phyloP scores from a whole-genome alignment of 2,888 invertebrate genomes.

The Drosophila paranaensis region DNA sequence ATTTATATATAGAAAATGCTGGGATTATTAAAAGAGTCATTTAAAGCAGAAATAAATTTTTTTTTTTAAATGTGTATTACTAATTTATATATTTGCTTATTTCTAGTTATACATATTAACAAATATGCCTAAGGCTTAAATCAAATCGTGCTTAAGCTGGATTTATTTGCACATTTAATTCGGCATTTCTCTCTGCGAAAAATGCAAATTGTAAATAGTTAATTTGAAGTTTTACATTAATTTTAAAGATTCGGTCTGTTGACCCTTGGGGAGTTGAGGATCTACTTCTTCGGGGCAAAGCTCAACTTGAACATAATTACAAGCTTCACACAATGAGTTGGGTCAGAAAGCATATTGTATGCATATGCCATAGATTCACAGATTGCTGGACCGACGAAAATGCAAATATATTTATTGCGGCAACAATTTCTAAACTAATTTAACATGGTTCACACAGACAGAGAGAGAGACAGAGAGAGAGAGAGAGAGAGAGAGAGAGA shows the following conservation, averaged over 20 bases:
- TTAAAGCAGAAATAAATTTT: too few relatives aligned
- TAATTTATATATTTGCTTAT: too few relatives aligned
- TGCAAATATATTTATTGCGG: slow-evolving; percentile 72
- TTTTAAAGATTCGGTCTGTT: background rate
- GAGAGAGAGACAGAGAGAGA: background rate
- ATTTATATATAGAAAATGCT: background rate
- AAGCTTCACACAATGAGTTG: slow-evolving; percentile 14
- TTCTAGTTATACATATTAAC: background rate
- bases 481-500: background rate
- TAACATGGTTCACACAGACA: slow-evolving; percentile 41
- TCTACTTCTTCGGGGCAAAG: background rate
- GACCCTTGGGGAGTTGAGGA: background rate
- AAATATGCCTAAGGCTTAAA: background rate
- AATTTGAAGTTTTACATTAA: slow-evolving; percentile 1
- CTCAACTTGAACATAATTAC: slow-evolving; percentile 4
- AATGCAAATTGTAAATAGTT: background rate
- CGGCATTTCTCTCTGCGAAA: background rate
- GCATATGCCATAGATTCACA: slow-evolving; percentile 41
- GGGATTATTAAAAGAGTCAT: too few relatives aligned
- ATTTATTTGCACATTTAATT: background rate
- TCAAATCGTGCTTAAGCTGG: background rate
- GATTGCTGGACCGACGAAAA: slow-evolving; percentile 45
- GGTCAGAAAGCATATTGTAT: slow-evolving; percentile 55
- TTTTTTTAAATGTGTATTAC: too few relatives aligned
- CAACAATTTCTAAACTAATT: slow-evolving; percentile 76